Percentiles rank a stretch among this genome's conserved stretches.
Evolutionary conservation across 2,888 invertebrate species (phyloP).

Genomic region (Drosophila pseudotalamancana): DNA sequence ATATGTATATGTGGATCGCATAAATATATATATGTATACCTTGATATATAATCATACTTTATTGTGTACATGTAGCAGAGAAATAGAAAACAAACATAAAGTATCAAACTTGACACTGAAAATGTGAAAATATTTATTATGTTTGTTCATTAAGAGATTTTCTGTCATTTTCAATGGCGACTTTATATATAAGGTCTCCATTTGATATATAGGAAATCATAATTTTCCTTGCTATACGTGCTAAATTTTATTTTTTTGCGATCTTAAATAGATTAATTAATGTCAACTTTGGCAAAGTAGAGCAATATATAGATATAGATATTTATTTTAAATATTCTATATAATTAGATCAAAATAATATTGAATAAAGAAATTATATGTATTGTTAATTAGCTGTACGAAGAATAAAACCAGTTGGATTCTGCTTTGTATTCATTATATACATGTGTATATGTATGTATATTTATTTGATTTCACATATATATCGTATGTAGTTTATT

Average conservation of each 20-base stretch:
- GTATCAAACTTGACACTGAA: slow-evolving; percentile 67
- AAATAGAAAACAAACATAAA: slow-evolving; percentile 54
- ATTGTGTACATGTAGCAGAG: slow-evolving; percentile 8
- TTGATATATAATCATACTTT: slow-evolving; percentile 4
- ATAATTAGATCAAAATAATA: no score
- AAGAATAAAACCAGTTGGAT: no score
- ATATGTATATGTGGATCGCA: background rate
- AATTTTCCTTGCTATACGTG: slow-evolving; percentile 8
- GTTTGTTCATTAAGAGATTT: slow-evolving; percentile 65
- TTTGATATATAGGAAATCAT: slow-evolving; percentile 41
- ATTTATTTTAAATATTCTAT: background rate
- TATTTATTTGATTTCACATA: background rate
- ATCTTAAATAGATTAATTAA: slow-evolving; percentile 16
- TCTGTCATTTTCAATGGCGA: slow-evolving; percentile 23
- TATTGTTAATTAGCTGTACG: no score
- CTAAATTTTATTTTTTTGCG: slow-evolving; percentile 1
- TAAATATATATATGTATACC: slow-evolving; percentile 1
- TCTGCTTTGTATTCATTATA: background rate
- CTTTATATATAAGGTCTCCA: slow-evolving; percentile 16
- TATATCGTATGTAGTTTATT: background rate
- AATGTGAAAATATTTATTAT: slow-evolving; percentile 50
- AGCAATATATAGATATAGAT: background rate
- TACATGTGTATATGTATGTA: background rate
- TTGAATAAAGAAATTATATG: no score
- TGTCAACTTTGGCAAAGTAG: slow-evolving; percentile 7